These are phyloP conservation scores for Alcis repandata DNA, from an alignment of 2,888 invertebrate species.

Conservation along the genomic window DNA sequence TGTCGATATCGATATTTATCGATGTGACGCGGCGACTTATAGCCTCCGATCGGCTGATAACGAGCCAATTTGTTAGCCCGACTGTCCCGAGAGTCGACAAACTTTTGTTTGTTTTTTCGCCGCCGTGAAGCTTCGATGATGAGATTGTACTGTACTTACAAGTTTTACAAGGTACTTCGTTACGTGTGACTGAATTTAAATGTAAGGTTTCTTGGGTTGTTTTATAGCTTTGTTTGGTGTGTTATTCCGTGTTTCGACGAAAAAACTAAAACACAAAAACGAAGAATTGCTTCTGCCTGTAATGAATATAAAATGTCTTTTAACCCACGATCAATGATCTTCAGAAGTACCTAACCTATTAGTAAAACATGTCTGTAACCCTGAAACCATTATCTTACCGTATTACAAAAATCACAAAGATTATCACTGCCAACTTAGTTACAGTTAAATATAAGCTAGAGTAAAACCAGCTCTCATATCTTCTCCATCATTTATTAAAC, in stretches of 20 bases:
- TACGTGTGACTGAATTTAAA: constrained; percentile 43
- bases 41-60: constrained; percentile 76
- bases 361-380: too few relatives aligned
- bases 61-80: constrained; percentile 78
- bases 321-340: not conserved
- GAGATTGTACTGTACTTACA: constrained; percentile 50
- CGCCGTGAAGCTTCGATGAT: constrained; percentile 52
- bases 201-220: constrained; percentile 23
- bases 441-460: too few relatives aligned
- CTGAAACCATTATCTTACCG: too few relatives aligned
- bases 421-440: too few relatives aligned
- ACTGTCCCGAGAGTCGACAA: constrained; percentile 52
- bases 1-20: constrained; percentile 79
- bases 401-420: too few relatives aligned
- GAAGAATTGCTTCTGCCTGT: not conserved
- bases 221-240: not conserved
- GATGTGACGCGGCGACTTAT: constrained; percentile 75
- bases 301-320: not conserved
- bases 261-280: not conserved
- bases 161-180: constrained; percentile 47
- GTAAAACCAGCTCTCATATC: too few relatives aligned
- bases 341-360: too few relatives aligned
- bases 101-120: constrained; percentile 65
- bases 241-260: not conserved
- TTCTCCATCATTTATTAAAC: too few relatives aligned